Evolutionary conservation across 1,140 invertebrate species (phyloP).

Genomic region (Eciton burchellii): DNA sequence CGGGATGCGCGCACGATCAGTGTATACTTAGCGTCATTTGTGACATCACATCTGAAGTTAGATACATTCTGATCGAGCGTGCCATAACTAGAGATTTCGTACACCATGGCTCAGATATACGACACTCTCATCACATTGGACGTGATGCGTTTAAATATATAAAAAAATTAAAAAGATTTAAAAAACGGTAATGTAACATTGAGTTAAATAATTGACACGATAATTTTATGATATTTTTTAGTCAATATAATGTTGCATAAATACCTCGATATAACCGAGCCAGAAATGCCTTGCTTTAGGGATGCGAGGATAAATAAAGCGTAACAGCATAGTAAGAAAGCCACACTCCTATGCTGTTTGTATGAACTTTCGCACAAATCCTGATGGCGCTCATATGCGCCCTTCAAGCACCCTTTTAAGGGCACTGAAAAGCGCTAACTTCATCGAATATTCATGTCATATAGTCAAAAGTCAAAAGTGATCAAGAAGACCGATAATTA

Average conservation of each 20-base stretch:
- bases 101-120: background rate
- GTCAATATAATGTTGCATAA: background rate
- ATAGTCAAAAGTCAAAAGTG: no score
- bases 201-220: background rate
- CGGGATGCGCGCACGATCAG: conserved; percentile 17
- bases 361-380: conserved; percentile 10
- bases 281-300: background rate
- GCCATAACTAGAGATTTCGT: conserved; percentile 1
- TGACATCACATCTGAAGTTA: background rate
- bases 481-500: no score
- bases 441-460: conserved; percentile 7
- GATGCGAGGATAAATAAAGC: background rate
- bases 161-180: background rate
- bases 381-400: no score
- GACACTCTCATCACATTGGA: background rate
- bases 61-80: background rate
- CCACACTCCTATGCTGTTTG: background rate
- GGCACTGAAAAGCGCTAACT: background rate
- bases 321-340: background rate
- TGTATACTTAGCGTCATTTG: conserved; percentile 3
- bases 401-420: background rate
- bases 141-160: no score
- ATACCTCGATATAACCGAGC: background rate
- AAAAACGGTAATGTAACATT: background rate
- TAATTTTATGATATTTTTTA: background rate